A percentile compares a stretch with the other conserved stretches of the same genome.
Conservation (phyloP, 2,113 vertebrate species). For the Odontophorus gujanensis region DNA sequence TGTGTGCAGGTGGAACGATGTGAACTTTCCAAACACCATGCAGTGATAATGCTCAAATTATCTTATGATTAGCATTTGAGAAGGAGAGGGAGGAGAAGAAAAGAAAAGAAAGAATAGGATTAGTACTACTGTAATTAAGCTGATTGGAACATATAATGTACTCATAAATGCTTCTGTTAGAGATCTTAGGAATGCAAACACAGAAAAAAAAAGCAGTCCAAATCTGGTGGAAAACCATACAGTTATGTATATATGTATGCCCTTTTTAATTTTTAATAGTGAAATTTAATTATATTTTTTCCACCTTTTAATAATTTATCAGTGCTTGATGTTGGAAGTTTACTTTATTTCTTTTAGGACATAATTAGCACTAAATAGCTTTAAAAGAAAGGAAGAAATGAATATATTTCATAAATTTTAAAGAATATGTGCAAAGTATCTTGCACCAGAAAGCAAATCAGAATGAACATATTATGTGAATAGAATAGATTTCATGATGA, state of each 20-base stretch:
- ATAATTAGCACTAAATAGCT: neutral
- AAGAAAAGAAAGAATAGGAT: neutral
- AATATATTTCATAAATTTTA: neutral
- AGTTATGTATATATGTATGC: neutral
- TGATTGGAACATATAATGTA: neutral
- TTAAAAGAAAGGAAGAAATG: neutral
- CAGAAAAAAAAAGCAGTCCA: neutral
- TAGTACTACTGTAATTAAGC: neutral
- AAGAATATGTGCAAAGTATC: neutral
- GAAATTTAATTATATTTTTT: neutral
- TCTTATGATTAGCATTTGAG: neutral
- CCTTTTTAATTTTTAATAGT: neutral
- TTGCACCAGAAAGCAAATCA: neutral
- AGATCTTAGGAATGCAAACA: neutral
- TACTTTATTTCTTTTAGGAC: neutral
- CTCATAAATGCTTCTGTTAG: rapidly evolving
- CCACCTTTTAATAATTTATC: neutral
- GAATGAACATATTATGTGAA: neutral
- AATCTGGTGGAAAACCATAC: neutral
- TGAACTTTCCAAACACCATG: neutral
- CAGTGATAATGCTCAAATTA: neutral
- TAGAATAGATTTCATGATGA: neutral
- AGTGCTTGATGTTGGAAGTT: neutral
- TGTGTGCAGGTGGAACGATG: neutral
- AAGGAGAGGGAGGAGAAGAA: neutral